These are phyloP conservation scores for Pogonomyrmex californicus DNA, from an alignment of 1,140 invertebrate genomes.

Conservation along the genomic window DNA sequence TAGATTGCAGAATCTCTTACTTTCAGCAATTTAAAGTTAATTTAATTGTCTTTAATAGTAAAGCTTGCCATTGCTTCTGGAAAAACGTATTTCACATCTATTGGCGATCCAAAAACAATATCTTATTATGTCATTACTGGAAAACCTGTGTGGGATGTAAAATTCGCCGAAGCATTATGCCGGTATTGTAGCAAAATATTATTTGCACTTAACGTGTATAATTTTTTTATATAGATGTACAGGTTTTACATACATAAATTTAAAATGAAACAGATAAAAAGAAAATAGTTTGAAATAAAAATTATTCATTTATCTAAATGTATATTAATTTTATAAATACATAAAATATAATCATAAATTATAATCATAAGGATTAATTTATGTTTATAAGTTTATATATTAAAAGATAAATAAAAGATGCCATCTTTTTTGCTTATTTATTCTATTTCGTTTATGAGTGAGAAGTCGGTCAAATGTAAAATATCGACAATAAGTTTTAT, in stretches of 20 bases:
- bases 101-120: slow-evolving; percentile 86
- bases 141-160: slow-evolving; percentile 89
- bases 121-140: slow-evolving; percentile 89
- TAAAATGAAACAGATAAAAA: background rate
- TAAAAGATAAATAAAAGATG: background rate
- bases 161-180: slow-evolving; percentile 84
- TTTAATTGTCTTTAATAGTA: slow-evolving; percentile 81
- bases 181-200: slow-evolving; percentile 73
- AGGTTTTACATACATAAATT: background rate
- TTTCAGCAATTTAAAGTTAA: background rate
- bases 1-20: background rate
- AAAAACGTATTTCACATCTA: slow-evolving; percentile 87
- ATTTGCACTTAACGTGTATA: background rate
- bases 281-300: background rate
- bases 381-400: background rate
- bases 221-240: background rate
- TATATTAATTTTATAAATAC: background rate
- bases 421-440: background rate
- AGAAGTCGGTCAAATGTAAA: background rate
- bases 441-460: background rate
- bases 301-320: background rate
- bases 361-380: background rate
- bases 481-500: slow-evolving; percentile 9
- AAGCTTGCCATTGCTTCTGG: slow-evolving; percentile 90
- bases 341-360: background rate